Evolutionary conservation across 2,113 vertebrate genomes (phyloP).

Genomic region (human): DNA sequence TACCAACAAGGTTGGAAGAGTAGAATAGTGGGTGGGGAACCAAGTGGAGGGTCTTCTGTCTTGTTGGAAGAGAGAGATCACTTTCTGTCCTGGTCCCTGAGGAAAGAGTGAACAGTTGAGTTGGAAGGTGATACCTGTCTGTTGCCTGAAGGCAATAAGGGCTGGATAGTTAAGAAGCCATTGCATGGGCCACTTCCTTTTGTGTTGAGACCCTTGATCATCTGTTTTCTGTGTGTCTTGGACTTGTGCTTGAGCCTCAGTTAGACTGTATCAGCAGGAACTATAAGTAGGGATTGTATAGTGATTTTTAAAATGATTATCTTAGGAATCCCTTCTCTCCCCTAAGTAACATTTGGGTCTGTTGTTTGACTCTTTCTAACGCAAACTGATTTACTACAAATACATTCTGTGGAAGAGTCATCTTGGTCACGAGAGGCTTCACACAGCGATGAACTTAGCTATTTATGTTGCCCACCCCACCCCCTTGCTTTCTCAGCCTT

Average conservation of each 20-base stretch:
- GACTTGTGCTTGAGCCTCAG: not conserved
- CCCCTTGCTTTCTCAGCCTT: not conserved
- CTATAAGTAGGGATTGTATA: not conserved
- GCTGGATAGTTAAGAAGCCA: not conserved
- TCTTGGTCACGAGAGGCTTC: not conserved
- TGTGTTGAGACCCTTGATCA: not conserved
- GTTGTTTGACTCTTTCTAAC: not conserved
- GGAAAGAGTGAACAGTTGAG: not conserved
- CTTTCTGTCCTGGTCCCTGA: not conserved
- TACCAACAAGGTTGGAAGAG: not conserved
- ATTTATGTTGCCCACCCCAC: not conserved
- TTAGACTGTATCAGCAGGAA: not conserved
- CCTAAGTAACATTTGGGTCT: not conserved
- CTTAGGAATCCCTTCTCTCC: not conserved
- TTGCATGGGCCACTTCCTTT: not conserved
- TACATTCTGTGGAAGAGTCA: not conserved
- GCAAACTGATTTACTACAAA: not conserved
- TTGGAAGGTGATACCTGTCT: not conserved
- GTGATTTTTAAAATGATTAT: not conserved
- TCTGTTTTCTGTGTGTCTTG: not conserved
- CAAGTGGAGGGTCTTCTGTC: not conserved
- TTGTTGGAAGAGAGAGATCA: not conserved
- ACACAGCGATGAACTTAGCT: not conserved
- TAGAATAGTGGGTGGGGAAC: not conserved
- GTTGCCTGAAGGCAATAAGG: not conserved